Evolutionary conservation across 2,888 invertebrate species (phyloP).

Genomic region (Hyalella azteca): DNA sequence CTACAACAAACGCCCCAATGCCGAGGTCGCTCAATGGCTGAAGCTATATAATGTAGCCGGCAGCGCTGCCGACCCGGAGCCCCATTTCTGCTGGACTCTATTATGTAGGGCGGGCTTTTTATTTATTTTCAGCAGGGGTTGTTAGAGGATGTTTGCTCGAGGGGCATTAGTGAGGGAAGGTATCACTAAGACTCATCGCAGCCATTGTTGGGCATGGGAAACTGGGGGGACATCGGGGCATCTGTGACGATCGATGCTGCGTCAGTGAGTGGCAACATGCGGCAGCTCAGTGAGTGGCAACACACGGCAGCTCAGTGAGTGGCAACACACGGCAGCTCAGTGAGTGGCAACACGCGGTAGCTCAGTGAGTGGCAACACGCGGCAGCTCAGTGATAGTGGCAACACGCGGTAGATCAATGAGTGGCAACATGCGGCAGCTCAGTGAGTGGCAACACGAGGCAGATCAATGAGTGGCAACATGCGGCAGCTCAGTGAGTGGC

Average conservation of each 20-base stretch:
- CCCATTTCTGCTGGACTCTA: not conserved
- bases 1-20: too few species aligned
- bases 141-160: slow-evolving; percentile 18
- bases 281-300: not conserved
- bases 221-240: not conserved
- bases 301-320: not conserved
- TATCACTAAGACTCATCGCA: not conserved
- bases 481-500: too few species aligned
- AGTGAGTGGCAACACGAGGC: too few species aligned
- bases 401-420: too few species aligned
- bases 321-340: not conserved
- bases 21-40: too few species aligned
- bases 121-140: not conserved
- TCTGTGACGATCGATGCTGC: not conserved
- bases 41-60: too few species aligned
- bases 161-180: slow-evolving; percentile 10
- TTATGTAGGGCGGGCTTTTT: not conserved
- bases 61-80: not conserved
- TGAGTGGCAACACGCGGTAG: too few species aligned
- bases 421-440: too few species aligned
- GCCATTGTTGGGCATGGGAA: slow-evolving; percentile 15
- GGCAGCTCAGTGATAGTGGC: too few species aligned
- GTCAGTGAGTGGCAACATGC: not conserved
- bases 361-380: too few species aligned
- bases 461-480: too few species aligned